Conservation (phyloP, 1,140 invertebrate species). For the Steinernema feltiae region DNA sequence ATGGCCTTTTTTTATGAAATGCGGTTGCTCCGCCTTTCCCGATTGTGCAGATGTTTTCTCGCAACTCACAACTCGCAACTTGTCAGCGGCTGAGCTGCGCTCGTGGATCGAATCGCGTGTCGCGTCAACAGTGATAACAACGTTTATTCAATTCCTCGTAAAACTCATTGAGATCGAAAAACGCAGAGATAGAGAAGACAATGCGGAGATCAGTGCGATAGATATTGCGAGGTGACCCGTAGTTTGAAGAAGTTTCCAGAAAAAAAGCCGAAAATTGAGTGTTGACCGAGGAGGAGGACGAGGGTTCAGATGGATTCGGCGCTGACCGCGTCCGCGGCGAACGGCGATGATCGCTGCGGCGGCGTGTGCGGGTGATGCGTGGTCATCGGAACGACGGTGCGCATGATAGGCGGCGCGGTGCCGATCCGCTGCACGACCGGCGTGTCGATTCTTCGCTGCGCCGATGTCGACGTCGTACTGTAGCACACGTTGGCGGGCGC, state of each 20-base stretch:
- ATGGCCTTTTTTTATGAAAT: too few relatives aligned
- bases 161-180: not conserved
- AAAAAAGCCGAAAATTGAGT: not conserved
- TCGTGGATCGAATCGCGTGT: too few relatives aligned
- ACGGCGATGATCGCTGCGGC: not conserved
- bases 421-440: not conserved
- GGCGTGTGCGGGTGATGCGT: not conserved
- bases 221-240: conserved; percentile 8
- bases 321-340: not conserved
- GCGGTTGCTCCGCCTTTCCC: too few relatives aligned
- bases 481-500: conserved; percentile 3
- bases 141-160: not conserved
- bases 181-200: not conserved
- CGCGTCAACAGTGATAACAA: too few relatives aligned
- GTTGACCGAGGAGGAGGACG: not conserved
- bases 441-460: not conserved
- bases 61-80: too few relatives aligned
- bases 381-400: not conserved
- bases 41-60: too few relatives aligned
- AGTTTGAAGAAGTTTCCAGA: not conserved
- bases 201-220: not conserved
- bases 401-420: not conserved
- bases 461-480: not conserved
- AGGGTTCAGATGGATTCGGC: not conserved
- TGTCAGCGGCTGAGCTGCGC: too few relatives aligned